Percentiles rank a stretch among this genome's conserved stretches.
These are phyloP conservation scores for Plutomurus gul DNA, from an alignment of 1,140 invertebrate genomes.

Conservation along the genomic window DNA sequence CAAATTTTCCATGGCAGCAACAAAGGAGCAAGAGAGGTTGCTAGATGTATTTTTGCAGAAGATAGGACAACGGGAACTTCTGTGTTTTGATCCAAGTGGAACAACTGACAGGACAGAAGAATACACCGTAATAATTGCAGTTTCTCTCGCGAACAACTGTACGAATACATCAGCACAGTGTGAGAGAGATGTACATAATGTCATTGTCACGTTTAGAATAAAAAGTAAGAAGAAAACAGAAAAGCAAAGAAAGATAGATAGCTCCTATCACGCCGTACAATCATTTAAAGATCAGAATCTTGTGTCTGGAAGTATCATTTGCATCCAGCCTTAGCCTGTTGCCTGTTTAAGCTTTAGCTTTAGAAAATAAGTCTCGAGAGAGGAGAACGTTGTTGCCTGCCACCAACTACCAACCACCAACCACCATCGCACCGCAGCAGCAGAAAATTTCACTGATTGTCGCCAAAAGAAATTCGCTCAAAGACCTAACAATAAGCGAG, in stretches of 20 bases:
- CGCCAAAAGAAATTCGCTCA: neutral
- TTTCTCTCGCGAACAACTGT: no score
- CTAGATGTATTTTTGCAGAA: neutral
- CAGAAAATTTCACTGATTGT: neutral
- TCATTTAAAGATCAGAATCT: conserved; percentile 25
- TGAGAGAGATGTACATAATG: neutral
- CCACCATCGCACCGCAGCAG: neutral
- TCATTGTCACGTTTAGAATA: neutral
- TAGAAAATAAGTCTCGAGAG: neutral
- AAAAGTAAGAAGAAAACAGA: no score
- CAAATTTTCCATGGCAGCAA: neutral
- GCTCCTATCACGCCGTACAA: neutral
- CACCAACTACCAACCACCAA: no score
- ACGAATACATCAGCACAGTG: neutral
- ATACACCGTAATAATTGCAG: neutral
- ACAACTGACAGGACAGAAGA: neutral
- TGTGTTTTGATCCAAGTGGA: neutral
- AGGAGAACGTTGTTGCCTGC: no score
- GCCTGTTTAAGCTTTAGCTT: neutral
- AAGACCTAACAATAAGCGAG: no score
- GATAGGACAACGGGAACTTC: neutral
- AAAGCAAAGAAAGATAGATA: neutral
- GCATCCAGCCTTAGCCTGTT: neutral
- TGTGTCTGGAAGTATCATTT: neutral
- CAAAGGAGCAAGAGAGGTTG: no score